A percentile compares a stretch with the other conserved stretches of the same genome.
phyloP scores from a whole-genome alignment of 2,113 vertebrate species.

The Microtus pennsylvanicus region DNA sequence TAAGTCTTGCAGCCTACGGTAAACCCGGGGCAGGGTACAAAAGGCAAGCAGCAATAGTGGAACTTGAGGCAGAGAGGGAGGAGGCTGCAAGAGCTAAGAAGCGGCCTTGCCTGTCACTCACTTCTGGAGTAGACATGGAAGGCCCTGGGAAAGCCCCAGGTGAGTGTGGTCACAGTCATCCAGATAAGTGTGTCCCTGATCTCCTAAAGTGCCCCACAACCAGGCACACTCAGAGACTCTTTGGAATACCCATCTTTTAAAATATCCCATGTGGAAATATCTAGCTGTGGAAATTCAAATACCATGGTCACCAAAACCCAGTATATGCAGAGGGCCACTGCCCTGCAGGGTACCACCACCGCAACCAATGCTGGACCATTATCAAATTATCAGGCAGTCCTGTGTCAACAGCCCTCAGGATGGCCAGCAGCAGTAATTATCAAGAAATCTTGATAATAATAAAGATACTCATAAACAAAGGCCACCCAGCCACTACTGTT shows the following conservation, averaged over 20 bases:
- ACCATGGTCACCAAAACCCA: not conserved
- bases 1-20: not conserved
- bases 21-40: too few relatives aligned
- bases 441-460: not conserved
- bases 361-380: not conserved
- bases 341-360: not conserved
- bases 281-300: not conserved
- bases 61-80: not conserved
- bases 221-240: not conserved
- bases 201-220: not conserved
- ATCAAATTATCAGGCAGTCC: rapidly evolving
- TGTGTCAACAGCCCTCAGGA: not conserved
- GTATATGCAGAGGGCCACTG: not conserved
- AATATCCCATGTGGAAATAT: too few relatives aligned
- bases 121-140: not conserved
- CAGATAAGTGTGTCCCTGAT: not conserved
- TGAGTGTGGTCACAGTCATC: not conserved
- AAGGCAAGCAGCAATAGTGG: not conserved
- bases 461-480: not conserved
- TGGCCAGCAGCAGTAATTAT: not conserved
- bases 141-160: not conserved
- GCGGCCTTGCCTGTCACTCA: not conserved
- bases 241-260: not conserved
- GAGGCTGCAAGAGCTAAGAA: not conserved
- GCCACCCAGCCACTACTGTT: not conserved